Evolutionary conservation across 2,797 vertebrate genomes (phyloP).

Genomic region (Lepus townsendii): DNA sequence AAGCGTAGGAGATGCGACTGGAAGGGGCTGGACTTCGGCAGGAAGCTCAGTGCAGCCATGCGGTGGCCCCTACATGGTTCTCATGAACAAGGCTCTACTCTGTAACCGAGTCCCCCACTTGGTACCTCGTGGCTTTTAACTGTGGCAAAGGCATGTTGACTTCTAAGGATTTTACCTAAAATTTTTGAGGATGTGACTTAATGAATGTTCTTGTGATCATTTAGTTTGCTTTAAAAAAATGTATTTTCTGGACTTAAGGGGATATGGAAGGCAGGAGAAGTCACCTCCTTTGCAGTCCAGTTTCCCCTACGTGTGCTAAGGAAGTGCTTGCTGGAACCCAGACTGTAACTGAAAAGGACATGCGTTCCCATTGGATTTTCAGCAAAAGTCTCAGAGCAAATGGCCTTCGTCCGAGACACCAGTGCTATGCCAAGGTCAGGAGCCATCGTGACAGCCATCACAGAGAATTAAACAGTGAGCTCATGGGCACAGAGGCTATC

Average conservation of each 20-base stretch:
- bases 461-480: constrained; percentile 12
- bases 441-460: background rate
- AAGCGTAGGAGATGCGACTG: constrained; percentile 47
- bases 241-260: constrained; percentile 4
- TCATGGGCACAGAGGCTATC: background rate
- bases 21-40: background rate
- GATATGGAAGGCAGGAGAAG: background rate
- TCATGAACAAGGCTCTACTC: background rate
- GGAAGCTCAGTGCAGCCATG: background rate
- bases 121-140: constrained; percentile 31
- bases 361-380: constrained; percentile 17
- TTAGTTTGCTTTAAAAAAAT: constrained; percentile 34
- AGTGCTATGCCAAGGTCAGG: background rate
- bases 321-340: background rate
- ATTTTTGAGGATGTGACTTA: constrained; percentile 52
- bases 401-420: constrained; percentile 20
- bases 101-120: constrained; percentile 7
- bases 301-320: background rate
- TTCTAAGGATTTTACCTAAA: background rate
- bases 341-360: background rate
- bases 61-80: background rate
- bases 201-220: constrained; percentile 4
- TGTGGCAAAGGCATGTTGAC: background rate
- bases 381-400: constrained; percentile 43
- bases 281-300: background rate